Evolutionary conservation across 1,140 invertebrate genomes (phyloP).

Genomic region (Trichomalopsis sarcophagae): DNA sequence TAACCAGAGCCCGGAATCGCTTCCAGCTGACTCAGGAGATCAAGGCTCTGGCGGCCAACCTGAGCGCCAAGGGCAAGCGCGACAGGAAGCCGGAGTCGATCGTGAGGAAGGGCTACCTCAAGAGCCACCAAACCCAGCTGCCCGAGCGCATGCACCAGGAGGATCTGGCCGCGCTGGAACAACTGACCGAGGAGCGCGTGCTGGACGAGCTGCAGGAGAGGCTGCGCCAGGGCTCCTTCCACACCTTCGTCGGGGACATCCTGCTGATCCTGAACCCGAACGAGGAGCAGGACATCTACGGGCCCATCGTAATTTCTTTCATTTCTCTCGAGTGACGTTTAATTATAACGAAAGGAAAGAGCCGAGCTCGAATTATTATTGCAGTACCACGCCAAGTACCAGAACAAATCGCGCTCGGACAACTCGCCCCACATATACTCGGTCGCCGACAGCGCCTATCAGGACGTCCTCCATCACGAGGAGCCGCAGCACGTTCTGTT

Average conservation of each 20-base stretch:
- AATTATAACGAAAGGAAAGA: no score
- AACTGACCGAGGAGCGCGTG: constrained; percentile 86
- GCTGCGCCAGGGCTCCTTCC: constrained; percentile 82
- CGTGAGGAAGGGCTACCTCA: constrained; percentile 80
- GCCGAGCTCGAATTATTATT: no score
- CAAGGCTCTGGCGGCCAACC: constrained; percentile 76
- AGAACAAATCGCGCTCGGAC: constrained; percentile 89
- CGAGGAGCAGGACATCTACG: constrained; percentile 81
- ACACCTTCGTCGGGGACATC: constrained; percentile 93
- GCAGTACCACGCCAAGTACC: constrained; percentile 88
- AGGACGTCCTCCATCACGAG: constrained; percentile 88
- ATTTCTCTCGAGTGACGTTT: no score
- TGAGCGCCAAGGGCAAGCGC: constrained; percentile 67
- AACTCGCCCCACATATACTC: constrained; percentile 93
- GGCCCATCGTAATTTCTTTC: constrained; percentile 77
- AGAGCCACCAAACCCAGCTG: constrained; percentile 66
- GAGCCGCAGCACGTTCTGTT: constrained; percentile 88
- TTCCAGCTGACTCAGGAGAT: constrained; percentile 78
- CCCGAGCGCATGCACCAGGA: constrained; percentile 86
- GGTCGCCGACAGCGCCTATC: constrained; percentile 90
- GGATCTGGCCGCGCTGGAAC: constrained; percentile 89
- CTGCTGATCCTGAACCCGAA: constrained; percentile 92
- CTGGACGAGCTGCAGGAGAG: constrained; percentile 84
- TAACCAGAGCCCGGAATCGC: no score
- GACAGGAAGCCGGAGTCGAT: constrained; percentile 77